Conservation (phyloP, 2,113 vertebrate genomes). For the Mesocricetus auratus region DNA sequence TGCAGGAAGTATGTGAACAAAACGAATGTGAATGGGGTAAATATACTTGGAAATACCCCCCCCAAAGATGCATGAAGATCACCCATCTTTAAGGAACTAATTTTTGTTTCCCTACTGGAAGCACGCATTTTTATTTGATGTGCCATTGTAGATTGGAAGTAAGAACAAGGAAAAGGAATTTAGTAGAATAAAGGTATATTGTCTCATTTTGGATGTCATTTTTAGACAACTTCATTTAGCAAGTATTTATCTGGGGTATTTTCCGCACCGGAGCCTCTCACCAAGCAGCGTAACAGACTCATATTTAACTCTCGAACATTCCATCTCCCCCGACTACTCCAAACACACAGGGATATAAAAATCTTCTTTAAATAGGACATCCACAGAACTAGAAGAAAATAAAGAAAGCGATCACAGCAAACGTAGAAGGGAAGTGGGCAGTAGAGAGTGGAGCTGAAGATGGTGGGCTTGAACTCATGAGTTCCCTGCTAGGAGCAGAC, state of each 20-base stretch:
- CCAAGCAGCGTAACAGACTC: neutral
- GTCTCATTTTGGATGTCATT: neutral
- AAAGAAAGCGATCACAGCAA: neutral
- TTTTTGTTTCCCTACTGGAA: neutral
- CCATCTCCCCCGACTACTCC: neutral
- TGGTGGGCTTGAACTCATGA: neutral
- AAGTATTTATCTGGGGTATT: slow-evolving; percentile 24
- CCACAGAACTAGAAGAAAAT: neutral
- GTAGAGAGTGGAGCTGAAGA: neutral
- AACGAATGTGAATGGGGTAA: neutral
- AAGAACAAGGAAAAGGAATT: neutral
- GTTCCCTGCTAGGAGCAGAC: neutral
- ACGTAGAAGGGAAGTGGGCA: neutral
- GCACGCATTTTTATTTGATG: neutral
- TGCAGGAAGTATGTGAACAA: neutral
- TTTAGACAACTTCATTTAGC: neutral
- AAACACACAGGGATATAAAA: neutral
- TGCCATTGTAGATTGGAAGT: neutral
- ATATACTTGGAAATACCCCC: neutral
- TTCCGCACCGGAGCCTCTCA: neutral
- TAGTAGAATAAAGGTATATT: neutral
- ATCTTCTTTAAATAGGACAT: slow-evolving; percentile 34
- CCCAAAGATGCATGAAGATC: neutral
- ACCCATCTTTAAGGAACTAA: neutral
- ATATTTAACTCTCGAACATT: neutral